Conservation (phyloP, 1,140 invertebrate genomes). For the Caenorhabditis briggsae region DNA sequence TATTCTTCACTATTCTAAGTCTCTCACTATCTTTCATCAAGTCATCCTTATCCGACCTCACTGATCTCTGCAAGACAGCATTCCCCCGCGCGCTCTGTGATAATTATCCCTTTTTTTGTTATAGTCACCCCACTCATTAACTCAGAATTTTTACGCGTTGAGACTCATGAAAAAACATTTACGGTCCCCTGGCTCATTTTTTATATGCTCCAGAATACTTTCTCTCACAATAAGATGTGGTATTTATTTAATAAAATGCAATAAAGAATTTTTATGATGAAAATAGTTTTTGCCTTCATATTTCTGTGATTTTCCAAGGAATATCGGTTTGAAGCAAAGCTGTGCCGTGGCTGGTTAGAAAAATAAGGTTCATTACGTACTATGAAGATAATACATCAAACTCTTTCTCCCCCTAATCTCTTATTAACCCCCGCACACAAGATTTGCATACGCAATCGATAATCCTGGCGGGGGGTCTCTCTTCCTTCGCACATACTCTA, state of each 20-base stretch:
- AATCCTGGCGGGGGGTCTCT: neutral
- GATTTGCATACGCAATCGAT: conserved; percentile 45
- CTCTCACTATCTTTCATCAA: neutral
- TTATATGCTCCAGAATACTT: no score
- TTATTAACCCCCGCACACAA: neutral
- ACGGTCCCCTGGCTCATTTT: neutral
- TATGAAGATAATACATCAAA: no score
- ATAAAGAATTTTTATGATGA: neutral
- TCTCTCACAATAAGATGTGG: neutral
- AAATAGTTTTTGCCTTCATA: no score
- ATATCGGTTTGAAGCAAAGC: no score
- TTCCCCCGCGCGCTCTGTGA: conserved; percentile 13
- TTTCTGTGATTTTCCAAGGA: no score
- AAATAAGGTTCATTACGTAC: no score
- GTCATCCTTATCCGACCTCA: neutral
- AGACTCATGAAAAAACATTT: neutral
- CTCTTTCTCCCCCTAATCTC: neutral
- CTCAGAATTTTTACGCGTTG: neutral
- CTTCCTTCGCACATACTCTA: no score
- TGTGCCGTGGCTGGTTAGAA: no score
- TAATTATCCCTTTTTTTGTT: neutral
- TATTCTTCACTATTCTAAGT: neutral
- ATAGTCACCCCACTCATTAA: neutral
- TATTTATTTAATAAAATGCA: neutral
- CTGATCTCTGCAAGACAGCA: conserved; percentile 1